Conservation (phyloP, 2,888 invertebrate species). For the Chrysodeixis includens region DNA sequence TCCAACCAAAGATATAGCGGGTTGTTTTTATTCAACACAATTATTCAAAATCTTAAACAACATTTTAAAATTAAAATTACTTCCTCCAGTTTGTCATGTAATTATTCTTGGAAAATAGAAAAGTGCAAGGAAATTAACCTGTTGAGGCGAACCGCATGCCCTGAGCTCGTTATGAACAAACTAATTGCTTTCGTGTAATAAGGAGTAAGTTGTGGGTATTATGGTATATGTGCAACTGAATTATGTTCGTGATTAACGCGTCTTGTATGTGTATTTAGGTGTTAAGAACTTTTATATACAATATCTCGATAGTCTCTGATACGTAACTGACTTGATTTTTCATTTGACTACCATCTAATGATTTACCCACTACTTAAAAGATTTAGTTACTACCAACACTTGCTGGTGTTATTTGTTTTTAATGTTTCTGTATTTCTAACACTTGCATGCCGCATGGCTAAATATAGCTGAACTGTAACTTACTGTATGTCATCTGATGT, state of each 20-base stretch:
- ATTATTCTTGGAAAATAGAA: conserved; percentile 2
- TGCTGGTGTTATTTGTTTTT: no score
- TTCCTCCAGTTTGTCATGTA: neutral
- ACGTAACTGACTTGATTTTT: no score
- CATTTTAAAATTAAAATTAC: neutral
- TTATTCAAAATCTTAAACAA: no score
- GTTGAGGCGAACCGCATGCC: conserved; percentile 26
- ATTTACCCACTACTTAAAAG: no score
- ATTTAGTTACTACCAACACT: no score
- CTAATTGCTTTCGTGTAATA: conserved; percentile 33
- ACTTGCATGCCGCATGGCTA: no score
- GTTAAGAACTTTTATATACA: neutral
- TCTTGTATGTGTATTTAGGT: neutral
- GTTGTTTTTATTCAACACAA: no score
- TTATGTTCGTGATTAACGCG: neutral
- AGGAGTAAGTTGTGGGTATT: conserved; percentile 1
- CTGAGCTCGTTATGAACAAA: conserved; percentile 28
- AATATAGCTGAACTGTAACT: no score
- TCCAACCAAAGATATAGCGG: no score
- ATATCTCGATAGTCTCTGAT: neutral
- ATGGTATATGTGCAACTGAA: neutral
- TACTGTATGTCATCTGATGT: no score
- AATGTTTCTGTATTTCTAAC: no score
- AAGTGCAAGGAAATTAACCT: conserved; percentile 26
- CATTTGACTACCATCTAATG: no score